A percentile compares a stretch with the other conserved stretches of the same genome.
phyloP scores from a whole-genome alignment of 2,113 vertebrate genomes.

The Corythornis vintsioides region DNA sequence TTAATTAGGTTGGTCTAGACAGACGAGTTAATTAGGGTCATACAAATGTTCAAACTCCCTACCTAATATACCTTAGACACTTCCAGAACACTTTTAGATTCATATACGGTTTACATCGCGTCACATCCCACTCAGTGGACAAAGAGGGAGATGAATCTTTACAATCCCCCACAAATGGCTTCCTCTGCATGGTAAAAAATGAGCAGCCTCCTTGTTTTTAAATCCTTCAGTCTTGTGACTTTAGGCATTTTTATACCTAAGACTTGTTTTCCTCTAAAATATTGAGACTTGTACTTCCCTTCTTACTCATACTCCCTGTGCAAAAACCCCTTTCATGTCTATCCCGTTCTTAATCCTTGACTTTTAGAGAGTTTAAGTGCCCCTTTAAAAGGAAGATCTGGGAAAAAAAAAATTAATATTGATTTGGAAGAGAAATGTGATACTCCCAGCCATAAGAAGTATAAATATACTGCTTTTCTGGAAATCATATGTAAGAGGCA shows the following conservation, averaged over 20 bases:
- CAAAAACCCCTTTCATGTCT: background rate
- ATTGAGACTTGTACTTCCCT: background rate
- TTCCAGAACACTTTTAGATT: background rate
- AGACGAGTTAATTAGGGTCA: background rate
- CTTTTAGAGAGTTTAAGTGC: background rate
- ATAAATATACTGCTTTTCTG: background rate
- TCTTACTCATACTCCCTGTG: background rate
- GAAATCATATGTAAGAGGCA: background rate
- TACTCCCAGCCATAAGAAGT: background rate
- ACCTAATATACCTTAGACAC: background rate
- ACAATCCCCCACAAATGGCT: too few relatives aligned
- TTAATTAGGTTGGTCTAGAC: background rate
- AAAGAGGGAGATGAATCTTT: too few relatives aligned
- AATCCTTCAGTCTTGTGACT: background rate
- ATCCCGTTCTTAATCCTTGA: background rate
- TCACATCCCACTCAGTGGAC: too few relatives aligned
- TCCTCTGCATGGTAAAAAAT: background rate
- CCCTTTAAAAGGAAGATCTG: background rate
- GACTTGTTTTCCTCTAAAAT: background rate
- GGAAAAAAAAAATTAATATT: background rate
- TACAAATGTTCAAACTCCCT: background rate
- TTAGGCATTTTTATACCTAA: background rate
- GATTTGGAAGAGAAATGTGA: background rate
- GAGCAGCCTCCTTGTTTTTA: background rate
- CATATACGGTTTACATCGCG: background rate